Base-by-base conservation (phyloP, 1,140 invertebrate genomes). In the Reticulitermes speratus region DNA sequence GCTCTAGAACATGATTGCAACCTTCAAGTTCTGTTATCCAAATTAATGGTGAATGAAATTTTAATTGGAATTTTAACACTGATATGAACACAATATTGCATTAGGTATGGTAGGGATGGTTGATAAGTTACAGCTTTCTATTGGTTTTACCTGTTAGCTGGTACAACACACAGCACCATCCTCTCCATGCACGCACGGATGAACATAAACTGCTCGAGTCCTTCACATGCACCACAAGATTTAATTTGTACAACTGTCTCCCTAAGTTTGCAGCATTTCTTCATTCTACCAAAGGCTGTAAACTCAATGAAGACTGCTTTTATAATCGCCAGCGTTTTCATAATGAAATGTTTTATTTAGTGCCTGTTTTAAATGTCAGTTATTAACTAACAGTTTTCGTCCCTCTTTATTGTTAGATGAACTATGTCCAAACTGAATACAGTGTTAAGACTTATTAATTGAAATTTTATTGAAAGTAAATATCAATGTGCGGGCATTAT, bases 31-130 rank as follows among this genome's bases (percentile, higher is more conserved):
- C n/a, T 30, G 25, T 25, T 30, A 75, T 75, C n/a, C 65, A 75
- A 75, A 75, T 30, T 75, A 75, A n/a, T 75, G 0, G 65, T 75
- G n/a, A 75, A 75, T n/a, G 25, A 75, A 75, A 75, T 75, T 75
- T 75, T 75, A 75, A 75, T 65, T 65, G 59, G 2, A 65, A 65
- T 75, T 75, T 75, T 75, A 75, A 19, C 65, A 75, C 65, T 75
- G 65, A 75, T 75, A 14, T 75, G 65, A 75, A 75, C 65, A 75
- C 59, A 65, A 65, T 65, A 65, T 23, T 65, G 59, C 21, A 19
- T 65, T 65, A 19, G 59, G 19, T 12, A n/a, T 8, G 59, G 16
- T 21, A 19, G 65, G n/a, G 65, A 30, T 30, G 65, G 25, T 30
- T 75, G 25, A 30, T n/a, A 30, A 1, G 14, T 12, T 30, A 65